These are phyloP conservation scores for Neomonachus schauinslandi DNA, from an alignment of 2,113 vertebrate genomes.

Conservation along the genomic window DNA sequence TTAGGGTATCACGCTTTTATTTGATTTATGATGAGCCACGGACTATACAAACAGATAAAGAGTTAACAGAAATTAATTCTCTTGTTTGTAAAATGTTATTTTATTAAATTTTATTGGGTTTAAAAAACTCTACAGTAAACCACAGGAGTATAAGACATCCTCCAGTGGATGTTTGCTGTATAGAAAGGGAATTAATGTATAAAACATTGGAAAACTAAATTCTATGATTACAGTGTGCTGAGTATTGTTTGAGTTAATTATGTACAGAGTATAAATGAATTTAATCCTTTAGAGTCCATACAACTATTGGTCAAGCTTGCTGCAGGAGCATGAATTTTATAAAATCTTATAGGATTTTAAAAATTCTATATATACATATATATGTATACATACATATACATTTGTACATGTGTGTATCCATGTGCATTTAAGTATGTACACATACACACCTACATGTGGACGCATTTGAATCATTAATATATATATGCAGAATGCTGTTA, in stretches of 20 bases:
- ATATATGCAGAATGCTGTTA: neutral
- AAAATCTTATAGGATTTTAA: neutral
- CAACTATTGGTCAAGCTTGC: neutral
- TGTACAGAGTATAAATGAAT: no score
- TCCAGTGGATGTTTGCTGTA: neutral
- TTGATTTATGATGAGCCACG: neutral
- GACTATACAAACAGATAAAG: neutral
- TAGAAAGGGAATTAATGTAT: neutral
- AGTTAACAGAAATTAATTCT: conserved; percentile 51
- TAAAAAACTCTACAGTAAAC: neutral
- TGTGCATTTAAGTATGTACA: neutral
- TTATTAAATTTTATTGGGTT: neutral
- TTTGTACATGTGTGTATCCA: neutral
- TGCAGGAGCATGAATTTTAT: neutral
- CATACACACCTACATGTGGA: fast-evolving
- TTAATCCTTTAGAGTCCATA: neutral
- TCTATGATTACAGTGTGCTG: no score
- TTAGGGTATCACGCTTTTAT: neutral
- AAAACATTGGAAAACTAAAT: neutral
- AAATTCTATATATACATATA: neutral
- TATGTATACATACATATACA: neutral
- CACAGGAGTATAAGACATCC: neutral
- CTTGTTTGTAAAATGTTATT: neutral
- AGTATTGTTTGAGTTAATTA: neutral
- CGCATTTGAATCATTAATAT: neutral